Evolutionary conservation across 2,888 invertebrate species (phyloP), one percentile per base, ranked within the genome.

Genomic region (Amphipyra tragopoginis): DNA sequence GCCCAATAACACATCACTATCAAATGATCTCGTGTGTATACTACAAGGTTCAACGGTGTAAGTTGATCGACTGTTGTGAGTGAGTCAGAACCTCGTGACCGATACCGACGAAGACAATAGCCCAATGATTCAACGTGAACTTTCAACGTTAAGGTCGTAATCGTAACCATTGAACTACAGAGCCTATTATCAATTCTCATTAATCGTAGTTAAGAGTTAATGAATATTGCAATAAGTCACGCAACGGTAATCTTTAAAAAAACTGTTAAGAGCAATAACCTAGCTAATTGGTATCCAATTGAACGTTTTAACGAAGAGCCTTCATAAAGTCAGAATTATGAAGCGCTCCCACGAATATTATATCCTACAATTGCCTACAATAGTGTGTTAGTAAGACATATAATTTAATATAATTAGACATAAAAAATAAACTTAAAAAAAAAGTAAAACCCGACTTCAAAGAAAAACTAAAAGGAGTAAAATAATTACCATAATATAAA

Each of bases 101-200:
- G 5, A 10, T 11, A 36, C 36, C 3, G 36, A 36, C 10, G 10
- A 36, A 36, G 36, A 36, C 68, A 60, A 54, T 54, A 13, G 4
- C 9, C 40, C 59, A 15, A 38, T 48, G 50, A 61, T 61, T 45
- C 21, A 39, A 40, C 36, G 33, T 68, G 49, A 68, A 62, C 50
- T 34, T 45, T 39, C 45, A 68, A 53, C 21, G 36, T 14, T 63
- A 57, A 63, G 50, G 50, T 48, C 47, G 5, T 10, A 39, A 42
- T 33, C 13, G 38, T 51, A 14, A 29, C 13, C 47, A 54, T 43
- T 57, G 40, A 62, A 61, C 45, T 53, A 13, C 21, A 40, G 36
- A 39, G 50, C 50, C 66, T 59, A 39, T 47, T 34, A 69, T 53
- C 54, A 58, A 64, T 58, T 21, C 9, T 51, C 36, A 58, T 58